Base-by-base conservation (phyloP, 2,797 vertebrate genomes). In the Harpagifer antarcticus region DNA sequence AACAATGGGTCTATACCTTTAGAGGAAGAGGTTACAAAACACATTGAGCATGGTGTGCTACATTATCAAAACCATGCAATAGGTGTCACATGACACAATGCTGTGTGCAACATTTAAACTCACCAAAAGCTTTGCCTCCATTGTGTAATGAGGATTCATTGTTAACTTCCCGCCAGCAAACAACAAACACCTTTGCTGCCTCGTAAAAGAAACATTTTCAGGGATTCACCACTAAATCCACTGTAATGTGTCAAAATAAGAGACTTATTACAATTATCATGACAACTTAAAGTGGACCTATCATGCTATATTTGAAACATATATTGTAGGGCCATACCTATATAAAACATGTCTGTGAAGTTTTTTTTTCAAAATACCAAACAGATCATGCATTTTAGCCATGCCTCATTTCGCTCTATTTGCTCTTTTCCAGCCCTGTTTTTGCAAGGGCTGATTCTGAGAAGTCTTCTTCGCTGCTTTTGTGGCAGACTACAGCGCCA, bases 131-230 rank as follows among this genome's bases (percentile, higher is more conserved):
- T 72, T 84, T 82, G 58, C 50, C 56, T 68, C 12, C 49, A 64
- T 90, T 91, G 82, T 87, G 68, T 82, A 88, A 91, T 45, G 59
- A 60, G 70, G 60, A 72, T 81, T 86, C 83, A 83, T 76, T 85
- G 62, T 72, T 49, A 57, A 70, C 69, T 57, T 86, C 74, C 79
- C 42, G 10, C 66, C 61, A 44, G 49, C 43, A 76, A 80, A 74
- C 44, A 62, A 68, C 76, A 53, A 31, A 54, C 9, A 20, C 44
- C 33, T 62, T 69, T 59, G 23, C 65, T 37, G 71, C 65, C 37
- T 27, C 52, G 13, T 62, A 15, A 64, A 78, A 66, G 62, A 63
- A 54, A 78, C 53, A n/a, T 68, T 69, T 59, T 10, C 42, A 33
- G n/a, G 42, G 53, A 78, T 81, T 67, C 70, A 45, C 53, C 53